Conservation (phyloP, 2,888 invertebrate species). For the Epistrophella euchroma region DNA sequence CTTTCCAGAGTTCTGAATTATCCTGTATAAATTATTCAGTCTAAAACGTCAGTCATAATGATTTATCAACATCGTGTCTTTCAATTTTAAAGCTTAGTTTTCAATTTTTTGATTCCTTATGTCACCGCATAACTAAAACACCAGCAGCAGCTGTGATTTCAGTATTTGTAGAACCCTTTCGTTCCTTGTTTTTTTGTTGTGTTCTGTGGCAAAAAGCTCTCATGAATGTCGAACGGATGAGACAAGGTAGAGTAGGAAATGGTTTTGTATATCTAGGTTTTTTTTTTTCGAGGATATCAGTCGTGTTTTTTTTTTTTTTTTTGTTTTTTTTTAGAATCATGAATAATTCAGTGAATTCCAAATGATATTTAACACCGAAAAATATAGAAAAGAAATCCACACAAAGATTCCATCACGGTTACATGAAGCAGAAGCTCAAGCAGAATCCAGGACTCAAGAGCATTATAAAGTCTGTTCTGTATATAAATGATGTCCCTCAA, state of each 20-base stretch:
- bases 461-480: constrained; percentile 24
- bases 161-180: constrained; percentile 41
- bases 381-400: constrained; percentile 64
- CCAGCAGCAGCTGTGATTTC: constrained; percentile 51
- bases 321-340: constrained; percentile 33
- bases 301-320: constrained; percentile 18
- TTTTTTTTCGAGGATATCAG: constrained; percentile 56
- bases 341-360: constrained; percentile 70
- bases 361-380: constrained; percentile 70
- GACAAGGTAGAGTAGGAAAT: constrained; percentile 4
- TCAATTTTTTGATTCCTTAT: constrained; percentile 49
- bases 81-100: constrained; percentile 31
- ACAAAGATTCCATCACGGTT: constrained; percentile 49
- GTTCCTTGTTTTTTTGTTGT: neutral
- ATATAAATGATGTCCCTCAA: too few species aligned
- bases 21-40: constrained; percentile 2
- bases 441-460: constrained; percentile 25
- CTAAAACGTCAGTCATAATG: constrained; percentile 1
- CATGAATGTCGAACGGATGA: neutral
- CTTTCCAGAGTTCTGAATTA: neutral
- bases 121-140: constrained; percentile 32
- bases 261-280: constrained; percentile 20
- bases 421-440: constrained; percentile 29
- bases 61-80: constrained; percentile 26
- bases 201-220: neutral